A percentile compares a stretch with the other conserved stretches of the same genome.
phyloP scores from a whole-genome alignment of 2,797 vertebrate genomes.

The Meda fulgida region DNA sequence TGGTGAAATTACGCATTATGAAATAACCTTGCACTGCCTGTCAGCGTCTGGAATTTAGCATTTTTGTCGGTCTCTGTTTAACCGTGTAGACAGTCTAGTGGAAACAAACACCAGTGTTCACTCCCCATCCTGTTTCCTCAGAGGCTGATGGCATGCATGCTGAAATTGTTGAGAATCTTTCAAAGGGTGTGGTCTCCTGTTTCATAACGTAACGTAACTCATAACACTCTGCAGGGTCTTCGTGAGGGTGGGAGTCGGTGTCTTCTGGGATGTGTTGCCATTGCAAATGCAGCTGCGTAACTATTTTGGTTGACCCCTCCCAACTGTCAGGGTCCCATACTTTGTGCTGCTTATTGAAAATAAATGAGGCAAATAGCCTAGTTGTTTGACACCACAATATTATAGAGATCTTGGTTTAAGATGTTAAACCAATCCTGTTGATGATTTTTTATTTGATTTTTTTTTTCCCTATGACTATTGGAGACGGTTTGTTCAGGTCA shows the following conservation, averaged over 20 bases:
- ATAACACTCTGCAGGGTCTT: conserved; percentile 12
- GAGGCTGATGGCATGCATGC: conserved; percentile 36
- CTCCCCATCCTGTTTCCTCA: conserved; percentile 20
- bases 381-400: background rate
- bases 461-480: background rate
- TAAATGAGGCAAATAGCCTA: background rate
- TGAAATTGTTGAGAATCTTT: conserved; percentile 39
- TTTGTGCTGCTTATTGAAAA: background rate
- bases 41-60: conserved; percentile 4
- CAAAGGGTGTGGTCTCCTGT: conserved; percentile 53
- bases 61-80: background rate
- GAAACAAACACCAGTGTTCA: background rate
- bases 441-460: background rate
- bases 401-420: background rate
- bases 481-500: background rate
- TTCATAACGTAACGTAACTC: background rate
- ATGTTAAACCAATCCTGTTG: background rate
- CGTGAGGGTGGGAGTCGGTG: conserved; percentile 4
- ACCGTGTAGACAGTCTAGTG: background rate
- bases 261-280: conserved; percentile 30
- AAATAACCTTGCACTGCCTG: background rate
- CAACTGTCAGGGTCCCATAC: background rate
- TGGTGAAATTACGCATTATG: background rate
- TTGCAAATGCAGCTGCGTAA: conserved; percentile 36
- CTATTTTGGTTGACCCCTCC: conserved; percentile 31